Evolutionary conservation across 2,888 invertebrate species (phyloP), one percentile per base, ranked within the genome.

Genomic region (Pemphredon lugubris): DNA sequence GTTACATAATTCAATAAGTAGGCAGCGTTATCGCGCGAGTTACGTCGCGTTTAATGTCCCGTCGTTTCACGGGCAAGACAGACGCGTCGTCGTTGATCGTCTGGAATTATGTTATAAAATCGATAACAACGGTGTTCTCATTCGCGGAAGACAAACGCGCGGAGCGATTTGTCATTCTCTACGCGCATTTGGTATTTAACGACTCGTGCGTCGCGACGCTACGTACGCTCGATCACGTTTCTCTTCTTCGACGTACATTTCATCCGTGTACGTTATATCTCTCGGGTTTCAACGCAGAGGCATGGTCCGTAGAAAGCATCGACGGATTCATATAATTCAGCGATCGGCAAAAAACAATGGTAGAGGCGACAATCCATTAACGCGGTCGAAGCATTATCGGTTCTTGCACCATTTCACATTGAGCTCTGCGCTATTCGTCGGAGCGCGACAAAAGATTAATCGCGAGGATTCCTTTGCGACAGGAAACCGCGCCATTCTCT

Each of bases 361-460:
- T 34, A 51, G 47, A 59, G 42, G 39, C 48, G 73, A 74, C 59
- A 32, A 57, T 65, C 64, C 67, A 64, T 68, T 68, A 73, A 69
- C 55, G 60, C 39, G 59, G 47, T 69, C 69, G 51, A 48, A 44
- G 64, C 48, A 69, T 75, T 73, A 73, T 69, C 71, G 67, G 34
- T 75, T 74, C 66, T 73, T 71, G 54, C 48, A n/a, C 32, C 39
- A 13, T 48, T 47, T 47, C 37, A 39, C 44, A 58, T 50, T 59
- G 59, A n/a, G n/a, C n/a, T n/a, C n/a, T 50, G 47, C 53, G 14
- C 34, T 40, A 53, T 55, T 37, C 34, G 34, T 48, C 37, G 51
- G 63, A 68, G 53, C 44, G 67, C 59, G 64, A 68, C 64, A 59
- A 67, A 68, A 69, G 67, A 68, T 68, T 67, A 66, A 73, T 72